Percentiles rank a stretch among this genome's conserved stretches.
phyloP scores from a whole-genome alignment of 2,888 invertebrate genomes.

The Eilema griseolum region DNA sequence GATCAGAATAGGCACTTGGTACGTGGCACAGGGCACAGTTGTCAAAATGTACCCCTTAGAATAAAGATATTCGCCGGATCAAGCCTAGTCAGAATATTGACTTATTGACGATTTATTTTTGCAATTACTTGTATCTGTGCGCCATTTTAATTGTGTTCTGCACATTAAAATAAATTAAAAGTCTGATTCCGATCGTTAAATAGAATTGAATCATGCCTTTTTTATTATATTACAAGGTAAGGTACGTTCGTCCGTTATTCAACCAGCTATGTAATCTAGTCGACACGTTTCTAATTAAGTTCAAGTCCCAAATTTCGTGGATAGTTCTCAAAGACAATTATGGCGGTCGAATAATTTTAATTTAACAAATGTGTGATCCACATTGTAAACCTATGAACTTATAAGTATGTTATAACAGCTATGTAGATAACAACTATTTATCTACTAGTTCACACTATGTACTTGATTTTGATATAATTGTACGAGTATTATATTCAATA shows the following conservation, averaged over 20 bases:
- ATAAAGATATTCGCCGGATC: background rate
- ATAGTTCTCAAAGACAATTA: constrained; percentile 9
- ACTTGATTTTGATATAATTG: too few relatives aligned
- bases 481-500: background rate
- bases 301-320: background rate
- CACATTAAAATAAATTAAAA: background rate
- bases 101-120: background rate
- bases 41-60: background rate
- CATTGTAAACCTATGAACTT: background rate
- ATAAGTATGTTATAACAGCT: background rate
- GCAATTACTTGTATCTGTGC: background rate
- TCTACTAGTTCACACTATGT: too few relatives aligned
- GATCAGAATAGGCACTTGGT: background rate
- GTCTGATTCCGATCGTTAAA: background rate
- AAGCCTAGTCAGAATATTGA: background rate
- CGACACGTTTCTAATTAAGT: constrained; percentile 14
- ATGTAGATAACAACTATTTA: background rate
- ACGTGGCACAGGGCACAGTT: background rate
- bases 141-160: background rate
- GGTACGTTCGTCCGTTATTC: background rate
- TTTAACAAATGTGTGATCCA: background rate
- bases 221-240: background rate
- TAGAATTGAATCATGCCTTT: background rate
- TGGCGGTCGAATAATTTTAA: constrained; percentile 10
- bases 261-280: background rate